phyloP scores from a whole-genome alignment of 2,113 vertebrate genomes.

The Neolamprologus ventralis region DNA sequence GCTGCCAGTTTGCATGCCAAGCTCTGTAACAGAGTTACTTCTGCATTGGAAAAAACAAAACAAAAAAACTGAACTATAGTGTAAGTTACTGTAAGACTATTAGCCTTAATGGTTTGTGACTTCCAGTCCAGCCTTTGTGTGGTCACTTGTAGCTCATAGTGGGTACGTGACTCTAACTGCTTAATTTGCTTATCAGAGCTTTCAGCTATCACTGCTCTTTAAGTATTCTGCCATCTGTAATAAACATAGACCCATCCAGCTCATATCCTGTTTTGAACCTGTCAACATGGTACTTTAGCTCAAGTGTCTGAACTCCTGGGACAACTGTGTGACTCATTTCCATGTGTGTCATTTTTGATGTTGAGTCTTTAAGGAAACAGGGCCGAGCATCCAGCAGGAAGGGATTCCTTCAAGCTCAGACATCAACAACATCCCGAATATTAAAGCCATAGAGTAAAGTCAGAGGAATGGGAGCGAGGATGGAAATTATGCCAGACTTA shows the following conservation, averaged over 20 bases:
- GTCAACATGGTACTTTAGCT: constrained; percentile 64
- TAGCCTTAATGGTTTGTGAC: neutral
- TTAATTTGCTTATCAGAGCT: constrained; percentile 42
- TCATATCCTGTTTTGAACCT: constrained; percentile 76
- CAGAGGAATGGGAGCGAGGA: constrained; percentile 41
- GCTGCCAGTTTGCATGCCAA: neutral
- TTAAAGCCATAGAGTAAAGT: constrained; percentile 30
- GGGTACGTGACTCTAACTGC: constrained; percentile 39
- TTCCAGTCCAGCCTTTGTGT: neutral
- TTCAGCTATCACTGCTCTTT: constrained; percentile 45
- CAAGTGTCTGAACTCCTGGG: constrained; percentile 54
- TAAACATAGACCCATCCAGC: constrained; percentile 54
- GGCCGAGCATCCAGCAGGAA: constrained; percentile 68
- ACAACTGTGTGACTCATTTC: constrained; percentile 70
- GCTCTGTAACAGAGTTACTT: neutral
- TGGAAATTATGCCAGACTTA: constrained; percentile 65
- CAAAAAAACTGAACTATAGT: neutral
- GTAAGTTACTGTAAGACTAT: neutral
- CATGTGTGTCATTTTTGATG: constrained; percentile 70
- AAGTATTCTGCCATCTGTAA: constrained; percentile 61
- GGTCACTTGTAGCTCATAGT: neutral
- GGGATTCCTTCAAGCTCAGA: constrained; percentile 70
- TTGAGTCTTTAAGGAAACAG: constrained; percentile 69
- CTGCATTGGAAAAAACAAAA: neutral
- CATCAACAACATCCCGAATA: constrained; percentile 68